Evolutionary conservation across 2,113 vertebrate genomes (phyloP).

Genomic region (Corydoras sp.): DNA sequence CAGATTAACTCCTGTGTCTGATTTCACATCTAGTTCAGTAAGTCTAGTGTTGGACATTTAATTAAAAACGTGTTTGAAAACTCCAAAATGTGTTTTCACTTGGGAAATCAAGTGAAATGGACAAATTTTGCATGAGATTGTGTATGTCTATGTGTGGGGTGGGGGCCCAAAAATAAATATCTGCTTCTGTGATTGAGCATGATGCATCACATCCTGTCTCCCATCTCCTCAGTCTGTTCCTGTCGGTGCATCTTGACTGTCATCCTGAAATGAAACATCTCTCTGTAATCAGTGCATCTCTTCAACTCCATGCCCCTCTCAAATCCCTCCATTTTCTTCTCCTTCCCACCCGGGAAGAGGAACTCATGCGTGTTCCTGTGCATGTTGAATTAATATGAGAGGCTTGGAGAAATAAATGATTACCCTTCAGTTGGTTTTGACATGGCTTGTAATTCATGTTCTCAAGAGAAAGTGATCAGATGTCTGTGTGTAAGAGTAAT

Average conservation of each 20-base stretch:
- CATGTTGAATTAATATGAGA: slow-evolving; percentile 18
- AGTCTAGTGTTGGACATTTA: no score
- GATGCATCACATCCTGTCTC: slow-evolving; percentile 5
- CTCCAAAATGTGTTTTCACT: no score
- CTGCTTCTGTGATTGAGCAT: neutral
- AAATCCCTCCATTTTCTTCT: neutral
- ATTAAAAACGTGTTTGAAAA: no score
- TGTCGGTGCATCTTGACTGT: neutral
- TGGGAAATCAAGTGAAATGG: no score
- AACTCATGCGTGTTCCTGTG: slow-evolving; percentile 29
- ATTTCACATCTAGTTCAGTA: no score
- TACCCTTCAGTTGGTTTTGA: slow-evolving; percentile 35
- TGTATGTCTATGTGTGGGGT: neutral
- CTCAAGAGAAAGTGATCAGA: slow-evolving; percentile 41
- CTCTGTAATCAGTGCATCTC: slow-evolving; percentile 5
- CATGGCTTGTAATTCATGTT: slow-evolving; percentile 37
- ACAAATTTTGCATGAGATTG: neutral
- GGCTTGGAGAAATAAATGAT: slow-evolving; percentile 43
- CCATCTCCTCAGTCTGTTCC: neutral
- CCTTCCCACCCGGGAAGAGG: slow-evolving; percentile 4
- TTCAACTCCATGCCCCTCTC: slow-evolving; percentile 8
- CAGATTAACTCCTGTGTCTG: no score
- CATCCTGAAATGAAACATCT: slow-evolving; percentile 24
- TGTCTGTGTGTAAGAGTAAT: slow-evolving; percentile 40
- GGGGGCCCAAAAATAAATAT: neutral